Base-by-base conservation (phyloP, 2,888 invertebrate species). In the Pristionchus entomophagus region DNA sequence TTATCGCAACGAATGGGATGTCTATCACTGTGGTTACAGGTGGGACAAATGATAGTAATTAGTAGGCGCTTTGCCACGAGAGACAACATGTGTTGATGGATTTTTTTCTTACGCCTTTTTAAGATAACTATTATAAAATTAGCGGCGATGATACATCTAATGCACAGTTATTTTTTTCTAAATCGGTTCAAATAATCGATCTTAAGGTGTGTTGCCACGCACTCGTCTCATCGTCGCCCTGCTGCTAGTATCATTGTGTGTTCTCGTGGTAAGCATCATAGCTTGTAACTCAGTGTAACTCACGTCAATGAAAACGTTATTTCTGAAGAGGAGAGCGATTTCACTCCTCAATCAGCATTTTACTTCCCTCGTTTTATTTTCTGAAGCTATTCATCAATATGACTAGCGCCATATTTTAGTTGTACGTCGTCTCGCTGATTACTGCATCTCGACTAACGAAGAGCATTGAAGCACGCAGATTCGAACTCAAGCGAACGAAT, bases 251-350 rank as follows among this genome's bases (percentile, higher is more conserved):
- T 41, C 73, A 8, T 10, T 73, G 12, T 41, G 41, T n/a, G 73
- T 73, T n/a, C 45, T 73, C 12, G 4, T 73, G 22, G 73, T 73
- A 73, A n/a, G n/a, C n/a, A n/a, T n/a, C n/a, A n/a, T n/a, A n/a
- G n/a, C n/a, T n/a, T n/a, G n/a, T n/a, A n/a, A n/a, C n/a, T n/a
- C n/a, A n/a, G n/a, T n/a, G n/a, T n/a, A n/a, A n/a, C n/a, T n/a
- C n/a, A n/a, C n/a, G n/a, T n/a, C n/a, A n/a, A n/a, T n/a, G n/a
- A n/a, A n/a, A n/a, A n/a, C n/a, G n/a, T n/a, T n/a, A n/a, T n/a
- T n/a, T n/a, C n/a, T n/a, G n/a, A n/a, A n/a, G n/a, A n/a, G n/a
- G n/a, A n/a, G n/a, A n/a, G n/a, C n/a, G n/a, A n/a, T n/a, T n/a
- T n/a, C n/a, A n/a, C n/a, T n/a, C n/a, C n/a, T n/a, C n/a, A n/a